These are phyloP conservation scores for Drosophila aff. DNA, from an alignment of 1,140 invertebrate species.

Conservation along the genomic window DNA sequence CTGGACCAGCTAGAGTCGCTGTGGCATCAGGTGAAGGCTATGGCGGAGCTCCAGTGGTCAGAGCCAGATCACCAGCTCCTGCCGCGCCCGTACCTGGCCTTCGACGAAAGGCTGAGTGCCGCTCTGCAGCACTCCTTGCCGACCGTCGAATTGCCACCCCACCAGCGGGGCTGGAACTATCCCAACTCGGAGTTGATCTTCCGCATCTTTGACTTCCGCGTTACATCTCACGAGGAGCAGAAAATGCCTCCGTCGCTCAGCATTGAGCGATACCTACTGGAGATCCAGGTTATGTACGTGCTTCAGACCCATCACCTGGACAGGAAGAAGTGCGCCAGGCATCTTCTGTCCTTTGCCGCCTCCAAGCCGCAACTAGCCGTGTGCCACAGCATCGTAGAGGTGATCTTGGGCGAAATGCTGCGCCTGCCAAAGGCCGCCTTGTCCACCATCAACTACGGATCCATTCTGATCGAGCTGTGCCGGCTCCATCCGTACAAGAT, in stretches of 20 bases:
- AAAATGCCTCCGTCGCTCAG: slow-evolving; percentile 96
- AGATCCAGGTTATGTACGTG: slow-evolving; percentile 97
- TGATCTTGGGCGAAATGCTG: slow-evolving; percentile 97
- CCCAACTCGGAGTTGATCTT: slow-evolving; percentile 95
- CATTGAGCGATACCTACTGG: slow-evolving; percentile 98
- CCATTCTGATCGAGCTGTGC: slow-evolving; percentile 97
- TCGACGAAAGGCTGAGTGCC: slow-evolving; percentile 96
- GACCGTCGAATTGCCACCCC: slow-evolving; percentile 92
- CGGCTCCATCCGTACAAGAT: slow-evolving; percentile 97
- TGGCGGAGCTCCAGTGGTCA: slow-evolving; percentile 96
- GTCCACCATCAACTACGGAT: slow-evolving; percentile 96
- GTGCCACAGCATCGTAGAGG: slow-evolving; percentile 98
- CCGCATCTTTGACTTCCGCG: slow-evolving; percentile 97
- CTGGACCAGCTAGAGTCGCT: slow-evolving; percentile 99
- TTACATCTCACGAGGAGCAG: slow-evolving; percentile 91
- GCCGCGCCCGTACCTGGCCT: slow-evolving; percentile 95
- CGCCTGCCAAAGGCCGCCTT: slow-evolving; percentile 93
- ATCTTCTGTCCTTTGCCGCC: slow-evolving; percentile 92
- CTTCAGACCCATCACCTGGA: slow-evolving; percentile 94
- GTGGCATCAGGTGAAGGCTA: slow-evolving; percentile 96
- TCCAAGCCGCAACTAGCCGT: slow-evolving; percentile 96
- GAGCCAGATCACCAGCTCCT: slow-evolving; percentile 93
- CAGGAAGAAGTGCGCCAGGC: slow-evolving; percentile 95
- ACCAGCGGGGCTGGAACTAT: slow-evolving; percentile 91
- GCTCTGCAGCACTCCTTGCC: slow-evolving; percentile 97